These are phyloP conservation scores for Branchellion lobata DNA, from an alignment of 2,888 invertebrate genomes.

Conservation along the genomic window DNA sequence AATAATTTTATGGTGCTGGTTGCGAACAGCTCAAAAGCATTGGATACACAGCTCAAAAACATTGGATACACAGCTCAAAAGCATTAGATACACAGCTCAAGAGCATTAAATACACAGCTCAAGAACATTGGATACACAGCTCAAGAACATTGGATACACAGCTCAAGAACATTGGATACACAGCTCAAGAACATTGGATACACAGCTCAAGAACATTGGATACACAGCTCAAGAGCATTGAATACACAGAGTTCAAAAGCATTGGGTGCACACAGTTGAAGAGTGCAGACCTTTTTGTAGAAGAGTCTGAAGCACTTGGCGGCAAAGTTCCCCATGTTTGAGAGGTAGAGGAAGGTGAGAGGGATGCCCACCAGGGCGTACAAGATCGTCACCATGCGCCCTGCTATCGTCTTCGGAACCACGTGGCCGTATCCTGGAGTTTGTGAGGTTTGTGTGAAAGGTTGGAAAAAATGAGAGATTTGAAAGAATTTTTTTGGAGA, in stretches of 20 bases:
- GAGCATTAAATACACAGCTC: no score
- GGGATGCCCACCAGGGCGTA: slow-evolving; percentile 55
- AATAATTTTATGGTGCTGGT: no score
- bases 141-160: no score
- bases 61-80: no score
- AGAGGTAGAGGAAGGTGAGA: slow-evolving; percentile 54
- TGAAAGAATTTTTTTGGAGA: neutral
- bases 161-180: no score
- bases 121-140: no score
- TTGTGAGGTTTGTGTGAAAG: neutral
- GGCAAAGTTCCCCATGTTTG: slow-evolving; percentile 55
- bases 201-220: no score
- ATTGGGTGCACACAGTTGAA: slow-evolving; percentile 51
- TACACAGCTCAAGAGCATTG: no score
- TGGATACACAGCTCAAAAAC: no score
- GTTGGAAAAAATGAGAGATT: neutral
- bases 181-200: no score
- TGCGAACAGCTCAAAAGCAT: no score
- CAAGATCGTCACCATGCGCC: slow-evolving; percentile 54
- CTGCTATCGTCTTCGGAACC: slow-evolving; percentile 54
- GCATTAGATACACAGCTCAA: no score
- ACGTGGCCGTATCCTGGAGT: slow-evolving; percentile 55
- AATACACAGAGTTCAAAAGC: neutral
- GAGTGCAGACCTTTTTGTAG: slow-evolving; percentile 54
- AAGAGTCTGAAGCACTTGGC: slow-evolving; percentile 54